Conservation (phyloP, 1,140 invertebrate genomes). For the Nasonia vitripennis region DNA sequence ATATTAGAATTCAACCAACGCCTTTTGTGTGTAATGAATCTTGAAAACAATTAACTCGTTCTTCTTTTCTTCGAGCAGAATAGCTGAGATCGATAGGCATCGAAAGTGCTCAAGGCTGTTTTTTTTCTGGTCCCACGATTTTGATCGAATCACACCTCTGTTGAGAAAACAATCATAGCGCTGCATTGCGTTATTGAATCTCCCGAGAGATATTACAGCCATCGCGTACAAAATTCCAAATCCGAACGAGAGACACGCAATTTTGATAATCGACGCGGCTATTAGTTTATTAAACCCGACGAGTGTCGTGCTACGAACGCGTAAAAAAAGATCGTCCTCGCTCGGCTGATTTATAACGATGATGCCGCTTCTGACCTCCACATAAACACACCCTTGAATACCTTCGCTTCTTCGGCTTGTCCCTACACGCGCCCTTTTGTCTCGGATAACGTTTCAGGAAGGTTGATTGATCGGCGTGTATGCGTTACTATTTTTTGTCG, state of each 20-base stretch:
- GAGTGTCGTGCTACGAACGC: not conserved
- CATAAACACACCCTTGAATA: not conserved
- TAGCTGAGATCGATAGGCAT: not conserved
- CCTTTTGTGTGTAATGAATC: not conserved
- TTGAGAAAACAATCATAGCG: not conserved
- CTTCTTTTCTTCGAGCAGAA: too few relatives aligned
- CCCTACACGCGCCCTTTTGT: too few relatives aligned
- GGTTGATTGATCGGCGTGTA: too few relatives aligned
- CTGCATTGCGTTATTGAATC: too few relatives aligned
- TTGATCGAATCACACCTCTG: not conserved
- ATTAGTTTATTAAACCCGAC: not conserved
- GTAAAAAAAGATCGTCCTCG: not conserved
- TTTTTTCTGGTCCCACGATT: not conserved
- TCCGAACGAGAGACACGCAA: not conserved
- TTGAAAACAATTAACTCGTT: not conserved
- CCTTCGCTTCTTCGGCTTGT: too few relatives aligned
- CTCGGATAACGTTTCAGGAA: too few relatives aligned
- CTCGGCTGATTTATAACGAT: not conserved
- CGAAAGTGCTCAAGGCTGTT: not conserved
- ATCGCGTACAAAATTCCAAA: too few relatives aligned
- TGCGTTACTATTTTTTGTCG: too few relatives aligned
- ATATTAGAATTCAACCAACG: not conserved
- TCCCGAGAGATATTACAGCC: too few relatives aligned
- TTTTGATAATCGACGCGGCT: too few relatives aligned
- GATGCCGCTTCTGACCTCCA: constrained; percentile 4